These are phyloP conservation scores for Nothobranchius furzeri DNA, from an alignment of 2,113 vertebrate genomes.

Conservation along the genomic window DNA sequence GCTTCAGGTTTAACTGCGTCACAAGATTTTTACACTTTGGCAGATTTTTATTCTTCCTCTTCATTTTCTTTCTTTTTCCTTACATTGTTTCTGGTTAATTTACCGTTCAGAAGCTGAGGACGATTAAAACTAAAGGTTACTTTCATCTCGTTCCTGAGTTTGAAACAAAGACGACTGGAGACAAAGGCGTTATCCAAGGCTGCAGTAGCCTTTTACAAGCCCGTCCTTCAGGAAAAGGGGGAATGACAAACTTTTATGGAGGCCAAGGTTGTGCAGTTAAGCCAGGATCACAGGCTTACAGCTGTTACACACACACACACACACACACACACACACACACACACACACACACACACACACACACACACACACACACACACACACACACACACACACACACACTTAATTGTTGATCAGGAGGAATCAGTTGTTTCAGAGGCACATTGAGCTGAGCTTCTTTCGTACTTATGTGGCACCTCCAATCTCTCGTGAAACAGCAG, in stretches of 20 bases:
- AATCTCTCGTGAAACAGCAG: constrained; percentile 51
- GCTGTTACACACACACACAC: constrained; percentile 10
- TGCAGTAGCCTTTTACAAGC: constrained; percentile 62
- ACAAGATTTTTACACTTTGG: constrained; percentile 55
- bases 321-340: not conserved
- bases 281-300: constrained; percentile 48
- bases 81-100: constrained; percentile 19
- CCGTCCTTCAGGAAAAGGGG: constrained; percentile 53
- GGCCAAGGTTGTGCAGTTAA: constrained; percentile 64
- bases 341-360: constrained; percentile 1
- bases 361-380: constrained; percentile 7
- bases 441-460: constrained; percentile 55
- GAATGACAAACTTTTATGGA: constrained; percentile 57
- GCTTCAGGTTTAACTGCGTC: constrained; percentile 54
- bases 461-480: constrained; percentile 61
- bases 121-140: constrained; percentile 60
- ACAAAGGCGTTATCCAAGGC: constrained; percentile 66
- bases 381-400: not conserved
- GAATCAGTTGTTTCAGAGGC: constrained; percentile 66
- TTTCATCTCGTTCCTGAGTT: constrained; percentile 57
- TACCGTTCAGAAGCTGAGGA: constrained; percentile 20
- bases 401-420: constrained; percentile 37
- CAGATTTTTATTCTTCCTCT: constrained; percentile 9
- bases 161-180: constrained; percentile 56
- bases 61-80: constrained; percentile 1